A percentile compares a stretch with the other conserved stretches of the same genome.
Conservation (phyloP, 2,113 vertebrate species). For the Petroica traversi region DNA sequence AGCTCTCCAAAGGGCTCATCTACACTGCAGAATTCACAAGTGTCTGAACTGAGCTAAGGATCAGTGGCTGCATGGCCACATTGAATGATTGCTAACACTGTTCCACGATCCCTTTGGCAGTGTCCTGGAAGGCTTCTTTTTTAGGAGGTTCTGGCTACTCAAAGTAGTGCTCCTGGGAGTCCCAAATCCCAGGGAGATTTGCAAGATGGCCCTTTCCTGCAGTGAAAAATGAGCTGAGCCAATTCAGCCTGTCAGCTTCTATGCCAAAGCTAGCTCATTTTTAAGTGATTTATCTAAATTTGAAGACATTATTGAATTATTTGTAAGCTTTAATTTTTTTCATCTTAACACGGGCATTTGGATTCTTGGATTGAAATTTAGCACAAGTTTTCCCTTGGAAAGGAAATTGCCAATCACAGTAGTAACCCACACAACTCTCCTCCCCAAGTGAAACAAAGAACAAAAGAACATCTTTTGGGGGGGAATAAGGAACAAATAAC, state of each 20-base stretch:
- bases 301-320: neutral
- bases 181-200: neutral
- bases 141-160: neutral
- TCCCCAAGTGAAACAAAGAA: neutral
- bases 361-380: neutral
- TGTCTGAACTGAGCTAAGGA: neutral
- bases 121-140: neutral
- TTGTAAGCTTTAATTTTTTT: neutral
- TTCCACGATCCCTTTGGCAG: neutral
- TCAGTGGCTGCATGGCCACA: neutral
- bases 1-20: slow-evolving; percentile 7
- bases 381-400: neutral
- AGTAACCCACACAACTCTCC: neutral
- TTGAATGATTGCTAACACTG: neutral
- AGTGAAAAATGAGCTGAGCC: neutral
- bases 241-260: neutral
- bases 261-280: neutral
- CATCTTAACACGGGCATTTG: neutral
- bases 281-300: neutral
- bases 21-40: neutral
- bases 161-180: neutral
- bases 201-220: neutral
- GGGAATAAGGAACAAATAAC: neutral
- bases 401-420: neutral
- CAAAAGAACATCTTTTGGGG: neutral